Conservation (phyloP, 2,888 invertebrate genomes). For the Stegophylla sp. region DNA sequence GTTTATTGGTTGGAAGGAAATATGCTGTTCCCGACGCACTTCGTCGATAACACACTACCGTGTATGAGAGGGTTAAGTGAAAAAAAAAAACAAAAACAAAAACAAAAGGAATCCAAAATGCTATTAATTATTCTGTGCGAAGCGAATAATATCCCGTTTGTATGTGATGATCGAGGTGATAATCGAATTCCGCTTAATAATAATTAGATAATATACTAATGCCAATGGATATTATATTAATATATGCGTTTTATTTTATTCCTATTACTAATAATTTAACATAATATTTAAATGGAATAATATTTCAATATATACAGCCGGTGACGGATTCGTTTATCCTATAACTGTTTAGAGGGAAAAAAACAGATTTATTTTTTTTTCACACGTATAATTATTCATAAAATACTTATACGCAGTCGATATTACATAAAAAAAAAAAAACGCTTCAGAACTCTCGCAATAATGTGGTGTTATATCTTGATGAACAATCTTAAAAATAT, state of each 20-base stretch:
- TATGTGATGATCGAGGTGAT: not conserved
- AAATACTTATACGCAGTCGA: not conserved
- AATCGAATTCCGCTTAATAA: not conserved
- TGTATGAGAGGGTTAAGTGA: no score
- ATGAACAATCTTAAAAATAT: constrained; percentile 18
- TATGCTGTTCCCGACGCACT: constrained; percentile 16
- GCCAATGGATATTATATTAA: constrained; percentile 9
- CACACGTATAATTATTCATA: not conserved
- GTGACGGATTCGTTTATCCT: not conserved
- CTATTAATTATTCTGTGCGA: constrained; percentile 6
- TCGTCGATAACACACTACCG: not conserved
- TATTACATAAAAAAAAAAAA: not conserved
- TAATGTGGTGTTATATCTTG: constrained; percentile 36
- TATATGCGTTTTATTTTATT: no score
- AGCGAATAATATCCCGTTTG: constrained; percentile 6
- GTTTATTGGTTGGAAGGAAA: constrained; percentile 49
- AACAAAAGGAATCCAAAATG: not conserved
- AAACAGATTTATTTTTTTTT: not conserved
- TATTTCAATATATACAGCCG: no score
- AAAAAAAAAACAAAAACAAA: no score
- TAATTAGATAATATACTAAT: not conserved
- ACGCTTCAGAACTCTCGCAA: not conserved
- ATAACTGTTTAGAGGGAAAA: not conserved
- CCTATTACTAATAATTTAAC: no score
- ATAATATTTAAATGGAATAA: no score